phyloP scores from a whole-genome alignment of 2,888 invertebrate species.

The Plebejus melissa region DNA sequence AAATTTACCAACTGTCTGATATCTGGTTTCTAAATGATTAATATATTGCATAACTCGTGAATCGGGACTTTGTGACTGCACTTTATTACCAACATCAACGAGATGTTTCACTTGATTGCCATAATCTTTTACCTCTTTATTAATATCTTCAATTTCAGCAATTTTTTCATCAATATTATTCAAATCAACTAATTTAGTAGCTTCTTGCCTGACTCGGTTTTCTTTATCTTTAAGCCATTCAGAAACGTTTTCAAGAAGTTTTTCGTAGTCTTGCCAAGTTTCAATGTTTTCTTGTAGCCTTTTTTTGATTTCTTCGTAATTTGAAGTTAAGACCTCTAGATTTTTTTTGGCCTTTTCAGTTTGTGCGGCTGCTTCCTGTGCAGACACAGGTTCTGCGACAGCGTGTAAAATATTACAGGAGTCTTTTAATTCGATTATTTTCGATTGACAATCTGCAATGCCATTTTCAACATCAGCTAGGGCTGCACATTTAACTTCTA shows the following conservation, averaged over 20 bases:
- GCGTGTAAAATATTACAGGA: constrained; percentile 85
- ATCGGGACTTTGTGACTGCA: constrained; percentile 88
- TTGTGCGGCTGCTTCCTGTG: constrained; percentile 83
- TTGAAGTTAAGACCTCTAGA: constrained; percentile 83
- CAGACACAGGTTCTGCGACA: constrained; percentile 85
- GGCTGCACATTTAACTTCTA: constrained; percentile 93
- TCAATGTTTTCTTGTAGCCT: constrained; percentile 84
- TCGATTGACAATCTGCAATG: constrained; percentile 83
- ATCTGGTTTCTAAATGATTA: constrained; percentile 86
- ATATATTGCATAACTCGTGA: constrained; percentile 90
- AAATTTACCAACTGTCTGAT: constrained; percentile 86
- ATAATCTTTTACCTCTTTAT: constrained; percentile 81
- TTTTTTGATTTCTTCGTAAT: constrained; percentile 83
- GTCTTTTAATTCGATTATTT: constrained; percentile 83
- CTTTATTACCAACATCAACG: constrained; percentile 83
- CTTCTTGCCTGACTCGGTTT: constrained; percentile 85
- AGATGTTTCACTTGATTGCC: constrained; percentile 83
- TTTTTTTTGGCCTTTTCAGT: constrained; percentile 85
- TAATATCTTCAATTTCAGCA: constrained; percentile 80
- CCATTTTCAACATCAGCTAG: constrained; percentile 86
- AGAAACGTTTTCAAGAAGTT: constrained; percentile 84
- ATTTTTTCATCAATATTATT: constrained; percentile 84
- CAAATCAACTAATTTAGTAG: constrained; percentile 84
- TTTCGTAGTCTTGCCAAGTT: constrained; percentile 90
- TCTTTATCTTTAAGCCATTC: constrained; percentile 90